Evolutionary conservation across 2,797 vertebrate genomes (phyloP).

Genomic region (Phoeniculus purpureus): DNA sequence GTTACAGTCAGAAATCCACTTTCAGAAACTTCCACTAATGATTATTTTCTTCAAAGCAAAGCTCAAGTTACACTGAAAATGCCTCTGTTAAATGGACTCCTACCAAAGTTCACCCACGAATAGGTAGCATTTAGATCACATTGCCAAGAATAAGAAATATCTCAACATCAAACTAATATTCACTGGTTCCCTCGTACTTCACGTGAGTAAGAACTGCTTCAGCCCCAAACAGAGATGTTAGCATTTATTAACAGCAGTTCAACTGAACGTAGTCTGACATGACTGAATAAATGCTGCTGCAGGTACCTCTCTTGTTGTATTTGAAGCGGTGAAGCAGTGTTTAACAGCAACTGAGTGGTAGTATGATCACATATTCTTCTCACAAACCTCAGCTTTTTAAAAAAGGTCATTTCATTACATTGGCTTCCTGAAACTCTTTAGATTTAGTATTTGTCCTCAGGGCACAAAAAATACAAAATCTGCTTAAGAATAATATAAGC

Average conservation of each 20-base stretch:
- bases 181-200: background rate
- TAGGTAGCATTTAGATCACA: background rate
- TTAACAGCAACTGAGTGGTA: slow-evolving; percentile 33
- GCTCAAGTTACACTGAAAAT: background rate
- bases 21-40: background rate
- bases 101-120: background rate
- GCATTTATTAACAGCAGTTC: slow-evolving; percentile 7
- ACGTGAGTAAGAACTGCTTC: background rate
- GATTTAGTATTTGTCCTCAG: slow-evolving; percentile 43
- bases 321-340: background rate
- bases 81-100: background rate
- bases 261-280: background rate
- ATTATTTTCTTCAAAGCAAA: background rate
- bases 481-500: slow-evolving; percentile 19
- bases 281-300: slow-evolving; percentile 28
- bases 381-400: background rate
- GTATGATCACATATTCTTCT: background rate
- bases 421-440: slow-evolving; percentile 33
- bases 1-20: background rate
- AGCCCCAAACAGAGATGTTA: background rate
- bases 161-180: background rate
- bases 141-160: background rate
- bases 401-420: slow-evolving; percentile 60
- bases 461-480: slow-evolving; percentile 45
- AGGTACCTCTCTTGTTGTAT: background rate